These are phyloP conservation scores for Microcebus lehilahytsara DNA, from an alignment of 2,113 vertebrate genomes.

Conservation along the genomic window DNA sequence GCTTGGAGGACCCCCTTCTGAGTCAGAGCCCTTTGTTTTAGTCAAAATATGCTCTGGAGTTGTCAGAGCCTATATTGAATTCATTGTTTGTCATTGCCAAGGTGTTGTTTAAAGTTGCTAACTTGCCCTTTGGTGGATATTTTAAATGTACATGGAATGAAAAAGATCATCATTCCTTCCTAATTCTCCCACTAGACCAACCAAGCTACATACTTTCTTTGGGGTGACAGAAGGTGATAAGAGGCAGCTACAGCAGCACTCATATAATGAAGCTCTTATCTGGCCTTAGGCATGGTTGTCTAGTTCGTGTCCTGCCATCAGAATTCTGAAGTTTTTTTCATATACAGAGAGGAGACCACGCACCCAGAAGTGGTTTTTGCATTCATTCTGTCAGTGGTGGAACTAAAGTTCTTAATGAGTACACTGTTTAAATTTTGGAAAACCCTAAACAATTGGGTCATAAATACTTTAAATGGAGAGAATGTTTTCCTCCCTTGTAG, in stretches of 20 bases:
- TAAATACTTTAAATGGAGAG: background rate
- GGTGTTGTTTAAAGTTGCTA: slow-evolving; percentile 52
- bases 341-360: background rate
- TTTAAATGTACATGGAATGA: slow-evolving; percentile 9
- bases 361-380: background rate
- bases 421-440: background rate
- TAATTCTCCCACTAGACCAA: background rate
- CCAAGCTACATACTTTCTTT: background rate
- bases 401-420: background rate
- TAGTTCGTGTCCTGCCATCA: background rate
- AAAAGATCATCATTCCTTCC: background rate
- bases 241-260: background rate
- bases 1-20: slow-evolving; percentile 47
- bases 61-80: background rate
- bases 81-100: slow-evolving; percentile 44
- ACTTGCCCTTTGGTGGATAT: slow-evolving; percentile 52
- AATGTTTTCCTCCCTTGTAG: background rate
- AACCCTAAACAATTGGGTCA: background rate
- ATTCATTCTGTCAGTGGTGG: background rate
- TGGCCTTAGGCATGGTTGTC: background rate
- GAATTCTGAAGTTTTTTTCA: background rate
- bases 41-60: background rate
- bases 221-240: background rate
- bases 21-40: slow-evolving; percentile 62
- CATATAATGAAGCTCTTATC: background rate